Conservation (phyloP, 2,113 vertebrate species). For the Dermatemys mawii region DNA sequence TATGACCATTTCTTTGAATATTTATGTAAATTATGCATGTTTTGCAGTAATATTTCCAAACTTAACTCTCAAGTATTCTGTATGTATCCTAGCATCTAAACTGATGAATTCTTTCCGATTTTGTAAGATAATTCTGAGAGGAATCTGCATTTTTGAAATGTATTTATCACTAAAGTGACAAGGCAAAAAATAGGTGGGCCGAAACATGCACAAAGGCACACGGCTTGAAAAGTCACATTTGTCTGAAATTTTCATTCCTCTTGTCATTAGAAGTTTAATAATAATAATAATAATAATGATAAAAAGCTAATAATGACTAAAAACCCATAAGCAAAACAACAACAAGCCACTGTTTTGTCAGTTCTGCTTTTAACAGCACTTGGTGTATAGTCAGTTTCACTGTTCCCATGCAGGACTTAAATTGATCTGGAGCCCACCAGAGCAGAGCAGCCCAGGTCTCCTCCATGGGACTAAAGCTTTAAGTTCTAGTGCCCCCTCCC, state of each 20-base stretch:
- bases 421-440: background rate
- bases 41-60: background rate
- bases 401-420: background rate
- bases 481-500: too few relatives aligned
- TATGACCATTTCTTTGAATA: background rate
- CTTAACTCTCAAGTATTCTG: background rate
- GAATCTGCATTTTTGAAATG: background rate
- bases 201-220: background rate
- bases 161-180: rapidly evolving
- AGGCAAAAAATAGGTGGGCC: rapidly evolving
- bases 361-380: background rate
- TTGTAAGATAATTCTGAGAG: background rate
- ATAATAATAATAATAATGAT: too few relatives aligned
- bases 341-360: background rate
- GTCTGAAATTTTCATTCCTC: background rate
- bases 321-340: rapidly evolving
- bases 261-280: background rate
- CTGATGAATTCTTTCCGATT: background rate
- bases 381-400: background rate
- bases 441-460: background rate
- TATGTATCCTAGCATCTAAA: background rate
- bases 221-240: background rate
- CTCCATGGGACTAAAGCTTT: background rate
- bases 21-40: background rate
- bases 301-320: background rate